Evolutionary conservation across 2,797 vertebrate species (phyloP), one percentile per base, ranked within the genome.

Genomic region (Phalanger gymnotis): DNA sequence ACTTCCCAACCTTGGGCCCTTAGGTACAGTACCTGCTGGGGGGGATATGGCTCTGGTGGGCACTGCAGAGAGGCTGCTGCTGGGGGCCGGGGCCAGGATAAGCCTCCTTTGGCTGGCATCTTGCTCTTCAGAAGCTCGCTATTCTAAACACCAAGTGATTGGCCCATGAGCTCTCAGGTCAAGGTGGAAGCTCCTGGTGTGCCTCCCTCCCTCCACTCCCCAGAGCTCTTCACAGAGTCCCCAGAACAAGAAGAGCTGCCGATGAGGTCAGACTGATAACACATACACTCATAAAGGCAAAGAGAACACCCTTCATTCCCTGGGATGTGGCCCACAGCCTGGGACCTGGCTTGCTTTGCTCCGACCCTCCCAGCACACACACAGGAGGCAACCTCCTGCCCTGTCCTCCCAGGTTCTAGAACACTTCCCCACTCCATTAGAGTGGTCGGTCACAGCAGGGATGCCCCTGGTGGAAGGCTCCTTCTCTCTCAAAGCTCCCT

Each of bases 71-170:
- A 97, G 56, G 95, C 73, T 53, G 95, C 81, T 53, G 97, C 97
- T 52, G 97, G 98, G 28, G 97, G 96, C 93, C 97, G 96, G 14
- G 94, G 93, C 96, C 98, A 98, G 53, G 95, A 93, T 0, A 96
- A 54, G 81, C 99, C 98, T 0, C 92, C 90, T 73, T 97, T 98
- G 5, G 97, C 97, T 51, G 98, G 97, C 96, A 94, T 98, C 98
- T 98, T 99, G 95, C 97, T 98, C 58, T 98, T 99, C 92, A 99
- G 97, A 58, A 98, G 98, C 52, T 98, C 98, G 90, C 98, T 99
- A 27, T 99, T 98, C 99, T 99, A 97, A 54, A 81, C 22, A 87
- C 27, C 95, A 7, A 96, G 94, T 73, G 16, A 51, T 31, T 56
- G 73, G 40, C 40, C 19, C 4, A 2, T 81, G 40, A 81, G 40